These are phyloP conservation scores for Aphelinus atriplicis DNA, from an alignment of 1,140 invertebrate genomes.

Conservation along the genomic window DNA sequence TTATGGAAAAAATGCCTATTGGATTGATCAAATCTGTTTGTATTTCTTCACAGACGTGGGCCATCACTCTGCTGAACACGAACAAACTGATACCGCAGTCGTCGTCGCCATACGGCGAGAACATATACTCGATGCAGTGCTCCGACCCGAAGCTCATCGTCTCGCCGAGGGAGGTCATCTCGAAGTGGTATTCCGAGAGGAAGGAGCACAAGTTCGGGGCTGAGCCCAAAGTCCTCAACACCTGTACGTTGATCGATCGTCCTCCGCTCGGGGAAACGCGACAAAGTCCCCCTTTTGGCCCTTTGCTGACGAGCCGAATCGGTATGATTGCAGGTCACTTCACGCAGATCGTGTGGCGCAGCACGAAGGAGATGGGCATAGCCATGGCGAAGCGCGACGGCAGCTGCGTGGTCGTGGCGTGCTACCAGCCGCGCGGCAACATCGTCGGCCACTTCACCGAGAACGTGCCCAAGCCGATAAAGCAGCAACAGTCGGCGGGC, in stretches of 20 bases:
- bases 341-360: slow-evolving; percentile 81
- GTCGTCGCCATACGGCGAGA: slow-evolving; percentile 72
- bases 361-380: slow-evolving; percentile 77
- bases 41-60: slow-evolving; percentile 70
- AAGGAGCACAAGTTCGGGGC: slow-evolving; percentile 71
- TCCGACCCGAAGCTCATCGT: slow-evolving; percentile 73
- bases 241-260: slow-evolving; percentile 50
- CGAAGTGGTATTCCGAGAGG: slow-evolving; percentile 77
- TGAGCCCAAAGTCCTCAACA: slow-evolving; percentile 73
- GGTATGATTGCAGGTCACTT: slow-evolving; percentile 70
- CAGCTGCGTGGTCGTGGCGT: slow-evolving; percentile 76
- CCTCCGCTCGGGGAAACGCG: background rate
- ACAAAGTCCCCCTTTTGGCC: background rate
- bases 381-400: slow-evolving; percentile 75
- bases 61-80: slow-evolving; percentile 76
- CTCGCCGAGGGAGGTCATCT: slow-evolving; percentile 72
- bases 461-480: slow-evolving; percentile 73
- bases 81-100: slow-evolving; percentile 75
- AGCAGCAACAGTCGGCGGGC: slow-evolving; percentile 12
- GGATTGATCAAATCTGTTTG: no score
- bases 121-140: slow-evolving; percentile 76
- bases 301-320: background rate
- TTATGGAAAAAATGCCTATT: no score
- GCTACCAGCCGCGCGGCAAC: slow-evolving; percentile 87
- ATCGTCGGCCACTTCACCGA: slow-evolving; percentile 75